Evolutionary conservation across 2,113 vertebrate species (phyloP).

Genomic region (Coreoperca whiteheadi): DNA sequence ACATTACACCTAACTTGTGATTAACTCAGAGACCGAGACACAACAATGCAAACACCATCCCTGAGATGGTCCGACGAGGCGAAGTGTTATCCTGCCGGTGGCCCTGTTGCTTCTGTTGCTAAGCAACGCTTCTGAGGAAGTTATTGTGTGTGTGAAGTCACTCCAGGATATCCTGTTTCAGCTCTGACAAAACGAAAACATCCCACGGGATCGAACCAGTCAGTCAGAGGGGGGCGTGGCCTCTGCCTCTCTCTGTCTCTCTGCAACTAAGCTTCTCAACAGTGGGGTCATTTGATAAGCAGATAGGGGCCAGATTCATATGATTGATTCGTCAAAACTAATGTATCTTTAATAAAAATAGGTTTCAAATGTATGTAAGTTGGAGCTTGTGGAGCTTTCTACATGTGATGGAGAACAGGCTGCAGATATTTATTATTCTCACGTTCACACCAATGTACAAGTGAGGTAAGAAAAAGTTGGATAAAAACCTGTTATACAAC

Average conservation of each 20-base stretch:
- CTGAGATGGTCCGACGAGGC: conserved; percentile 6
- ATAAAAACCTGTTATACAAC: conserved; percentile 36
- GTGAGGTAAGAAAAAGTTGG: background rate
- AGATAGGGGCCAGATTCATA: background rate
- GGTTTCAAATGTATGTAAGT: background rate
- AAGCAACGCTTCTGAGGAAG: conserved; percentile 70
- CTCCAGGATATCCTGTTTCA: conserved; percentile 88
- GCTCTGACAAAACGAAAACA: conserved; percentile 68
- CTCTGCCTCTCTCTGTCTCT: background rate
- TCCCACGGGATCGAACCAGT: conserved; percentile 34
- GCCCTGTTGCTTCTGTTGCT: conserved; percentile 77
- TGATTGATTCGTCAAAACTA: background rate
- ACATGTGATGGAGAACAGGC: background rate
- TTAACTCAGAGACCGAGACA: background rate
- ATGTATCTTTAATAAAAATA: background rate
- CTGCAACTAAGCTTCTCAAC: background rate
- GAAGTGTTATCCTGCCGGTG: conserved; percentile 19
- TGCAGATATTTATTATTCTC: conserved; percentile 1
- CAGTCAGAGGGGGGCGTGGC: conserved; percentile 14
- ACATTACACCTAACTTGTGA: background rate
- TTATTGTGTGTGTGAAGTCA: conserved; percentile 74
- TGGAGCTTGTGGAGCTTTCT: background rate
- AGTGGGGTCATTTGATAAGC: background rate
- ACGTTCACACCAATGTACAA: background rate
- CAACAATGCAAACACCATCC: conserved; percentile 18